A percentile compares a stretch with the other conserved stretches of the same genome.
Conservation (phyloP, 2,888 invertebrate genomes). For the Eurois occulta region DNA sequence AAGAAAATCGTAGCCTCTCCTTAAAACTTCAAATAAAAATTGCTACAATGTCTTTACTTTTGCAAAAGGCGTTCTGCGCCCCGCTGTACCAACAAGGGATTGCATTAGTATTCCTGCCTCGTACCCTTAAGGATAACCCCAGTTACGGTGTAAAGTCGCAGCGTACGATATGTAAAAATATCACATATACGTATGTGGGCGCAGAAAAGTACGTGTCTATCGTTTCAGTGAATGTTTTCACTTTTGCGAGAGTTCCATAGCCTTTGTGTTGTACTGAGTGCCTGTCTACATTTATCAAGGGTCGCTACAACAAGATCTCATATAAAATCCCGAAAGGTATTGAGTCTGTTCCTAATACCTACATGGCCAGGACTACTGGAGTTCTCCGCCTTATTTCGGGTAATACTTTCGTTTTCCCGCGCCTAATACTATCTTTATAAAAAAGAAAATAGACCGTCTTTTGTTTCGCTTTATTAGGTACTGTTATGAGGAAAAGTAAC, state of each 20-base stretch:
- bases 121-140: slow-evolving; percentile 63
- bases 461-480: slow-evolving; percentile 79
- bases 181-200: slow-evolving; percentile 44
- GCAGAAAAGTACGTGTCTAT: slow-evolving; percentile 56
- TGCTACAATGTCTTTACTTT: slow-evolving; percentile 51
- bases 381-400: slow-evolving; percentile 51
- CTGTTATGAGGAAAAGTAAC: slow-evolving; percentile 77
- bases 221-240: slow-evolving; percentile 54
- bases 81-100: slow-evolving; percentile 55
- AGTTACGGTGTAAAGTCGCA: slow-evolving; percentile 63
- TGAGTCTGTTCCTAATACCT: slow-evolving; percentile 48
- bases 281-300: slow-evolving; percentile 48
- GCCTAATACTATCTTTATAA: slow-evolving; percentile 53
- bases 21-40: slow-evolving; percentile 56
- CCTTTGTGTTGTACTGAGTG: slow-evolving; percentile 21
- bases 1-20: slow-evolving; percentile 24
- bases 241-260: slow-evolving; percentile 57
- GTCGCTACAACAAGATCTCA: slow-evolving; percentile 18
- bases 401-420: slow-evolving; percentile 51
- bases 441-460: slow-evolving; percentile 71
- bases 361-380: slow-evolving; percentile 15
- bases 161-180: slow-evolving; percentile 63
- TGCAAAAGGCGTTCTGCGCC: slow-evolving; percentile 31
- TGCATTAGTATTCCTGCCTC: slow-evolving; percentile 65
- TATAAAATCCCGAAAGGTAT: slow-evolving; percentile 42